These are phyloP conservation scores for Gasterosteus aculeatus DNA, from an alignment of 2,113 vertebrate species.

Conservation along the genomic window DNA sequence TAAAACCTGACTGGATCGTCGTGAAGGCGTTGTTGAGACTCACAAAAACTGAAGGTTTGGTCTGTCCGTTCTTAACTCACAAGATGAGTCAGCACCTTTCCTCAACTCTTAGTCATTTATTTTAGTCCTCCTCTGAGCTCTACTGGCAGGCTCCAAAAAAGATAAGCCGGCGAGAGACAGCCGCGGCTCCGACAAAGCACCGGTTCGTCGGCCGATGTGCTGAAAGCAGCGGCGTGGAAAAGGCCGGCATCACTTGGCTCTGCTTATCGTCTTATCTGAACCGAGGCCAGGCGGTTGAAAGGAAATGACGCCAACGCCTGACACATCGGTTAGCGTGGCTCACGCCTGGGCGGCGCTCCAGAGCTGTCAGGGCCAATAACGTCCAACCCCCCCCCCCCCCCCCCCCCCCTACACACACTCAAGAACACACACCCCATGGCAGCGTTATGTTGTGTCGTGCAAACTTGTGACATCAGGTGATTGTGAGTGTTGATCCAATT, in stretches of 20 bases:
- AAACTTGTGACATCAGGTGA: constrained; percentile 11
- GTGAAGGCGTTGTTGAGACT: not conserved
- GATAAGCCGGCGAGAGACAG: constrained; percentile 1
- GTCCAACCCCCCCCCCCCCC: constrained; percentile 6
- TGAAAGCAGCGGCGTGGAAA: constrained; percentile 31
- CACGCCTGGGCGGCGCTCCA: constrained; percentile 49
- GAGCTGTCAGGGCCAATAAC: constrained; percentile 49
- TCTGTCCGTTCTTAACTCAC: not conserved
- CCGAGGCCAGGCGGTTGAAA: constrained; percentile 24
- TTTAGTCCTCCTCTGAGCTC: constrained; percentile 3
- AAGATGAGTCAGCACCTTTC: constrained; percentile 13
- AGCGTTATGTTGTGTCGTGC: not conserved
- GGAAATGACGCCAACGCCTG: constrained; percentile 52
- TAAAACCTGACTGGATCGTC: not conserved
- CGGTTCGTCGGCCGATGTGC: constrained; percentile 19
- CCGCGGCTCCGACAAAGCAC: constrained; percentile 4
- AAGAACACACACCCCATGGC: not conserved
- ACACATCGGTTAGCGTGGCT: constrained; percentile 52
- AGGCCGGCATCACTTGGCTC: constrained; percentile 14
- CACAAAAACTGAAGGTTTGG: not conserved
- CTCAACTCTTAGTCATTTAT: constrained; percentile 26
- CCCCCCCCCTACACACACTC: not conserved
- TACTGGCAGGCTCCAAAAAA: constrained; percentile 13
- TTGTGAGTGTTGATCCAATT: constrained; percentile 12
- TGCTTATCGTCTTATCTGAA: constrained; percentile 43